Percentiles rank a stretch among this genome's conserved stretches.
Evolutionary conservation across 2,888 invertebrate genomes (phyloP).

Genomic region (Patella ulyssiponensis): DNA sequence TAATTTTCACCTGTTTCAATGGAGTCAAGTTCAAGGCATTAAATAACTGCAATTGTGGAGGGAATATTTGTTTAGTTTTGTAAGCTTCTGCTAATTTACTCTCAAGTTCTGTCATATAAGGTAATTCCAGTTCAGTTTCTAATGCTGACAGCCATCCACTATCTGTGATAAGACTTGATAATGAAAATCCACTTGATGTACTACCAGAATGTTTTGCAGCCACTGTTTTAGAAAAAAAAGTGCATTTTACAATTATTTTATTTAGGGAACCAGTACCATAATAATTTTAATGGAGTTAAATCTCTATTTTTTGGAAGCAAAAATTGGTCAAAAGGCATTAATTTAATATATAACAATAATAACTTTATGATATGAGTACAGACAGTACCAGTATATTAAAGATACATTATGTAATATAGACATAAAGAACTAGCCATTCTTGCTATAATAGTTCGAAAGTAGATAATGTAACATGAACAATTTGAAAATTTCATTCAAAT

Average conservation of each 20-base stretch:
- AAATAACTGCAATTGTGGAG: conserved; percentile 70
- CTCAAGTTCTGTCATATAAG: conserved; percentile 64
- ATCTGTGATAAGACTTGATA: conserved; percentile 38
- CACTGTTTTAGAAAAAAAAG: no score
- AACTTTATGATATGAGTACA: no score
- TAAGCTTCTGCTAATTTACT: conserved; percentile 55
- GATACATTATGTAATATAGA: no score
- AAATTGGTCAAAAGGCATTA: no score
- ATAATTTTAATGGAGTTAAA: no score
- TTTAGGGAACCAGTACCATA: background rate
- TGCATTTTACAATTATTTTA: background rate
- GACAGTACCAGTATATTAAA: no score
- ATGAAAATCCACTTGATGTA: background rate
- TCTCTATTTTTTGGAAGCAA: no score
- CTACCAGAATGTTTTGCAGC: background rate
- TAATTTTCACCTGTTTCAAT: conserved; percentile 60
- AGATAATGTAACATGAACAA: no score
- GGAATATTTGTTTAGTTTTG: conserved; percentile 63
- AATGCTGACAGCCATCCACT: conserved; percentile 52
- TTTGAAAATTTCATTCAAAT: no score
- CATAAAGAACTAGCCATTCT: no score
- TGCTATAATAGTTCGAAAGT: no score
- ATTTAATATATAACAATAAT: no score
- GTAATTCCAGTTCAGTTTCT: conserved; percentile 57
- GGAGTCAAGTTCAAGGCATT: conserved; percentile 72